These are phyloP conservation scores for Drosophila hydei DNA, from an alignment of 1,140 invertebrate genomes.

Conservation along the genomic window DNA sequence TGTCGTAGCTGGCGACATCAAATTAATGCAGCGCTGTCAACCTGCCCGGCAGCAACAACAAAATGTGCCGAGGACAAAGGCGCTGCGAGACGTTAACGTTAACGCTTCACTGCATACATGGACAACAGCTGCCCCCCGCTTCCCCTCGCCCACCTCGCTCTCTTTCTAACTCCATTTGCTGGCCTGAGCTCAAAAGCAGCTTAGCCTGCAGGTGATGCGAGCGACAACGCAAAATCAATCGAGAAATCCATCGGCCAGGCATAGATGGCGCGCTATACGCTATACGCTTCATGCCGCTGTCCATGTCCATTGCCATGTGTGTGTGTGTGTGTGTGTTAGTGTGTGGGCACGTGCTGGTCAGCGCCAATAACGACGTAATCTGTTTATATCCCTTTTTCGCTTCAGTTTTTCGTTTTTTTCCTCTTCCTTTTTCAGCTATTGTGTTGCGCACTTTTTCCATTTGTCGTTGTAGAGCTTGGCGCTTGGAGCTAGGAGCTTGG, in stretches of 20 bases:
- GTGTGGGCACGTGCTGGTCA: slow-evolving; percentile 80
- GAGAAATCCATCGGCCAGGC: slow-evolving; percentile 66
- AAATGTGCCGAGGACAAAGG: slow-evolving; percentile 19
- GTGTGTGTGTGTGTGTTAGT: slow-evolving; percentile 37
- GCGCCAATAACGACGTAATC: slow-evolving; percentile 81
- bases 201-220: slow-evolving; percentile 77
- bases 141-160: slow-evolving; percentile 4
- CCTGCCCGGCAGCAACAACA: slow-evolving; percentile 9
- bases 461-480: slow-evolving; percentile 45
- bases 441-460: slow-evolving; percentile 79
- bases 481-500: slow-evolving; percentile 9
- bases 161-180: slow-evolving; percentile 36
- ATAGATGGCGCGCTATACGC: slow-evolving; percentile 47
- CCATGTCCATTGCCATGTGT: neutral
- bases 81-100: slow-evolving; percentile 59
- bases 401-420: neutral
- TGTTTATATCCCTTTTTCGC: slow-evolving; percentile 78
- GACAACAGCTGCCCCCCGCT: slow-evolving; percentile 1
- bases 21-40: slow-evolving; percentile 65
- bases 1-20: slow-evolving; percentile 47
- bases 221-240: slow-evolving; percentile 74
- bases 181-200: slow-evolving; percentile 62
- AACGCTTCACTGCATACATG: slow-evolving; percentile 68
- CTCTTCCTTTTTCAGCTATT: slow-evolving; percentile 56
- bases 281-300: slow-evolving; percentile 18